Conservation (phyloP, 2,797 vertebrate genomes). For the Sarcoramphus papa region DNA sequence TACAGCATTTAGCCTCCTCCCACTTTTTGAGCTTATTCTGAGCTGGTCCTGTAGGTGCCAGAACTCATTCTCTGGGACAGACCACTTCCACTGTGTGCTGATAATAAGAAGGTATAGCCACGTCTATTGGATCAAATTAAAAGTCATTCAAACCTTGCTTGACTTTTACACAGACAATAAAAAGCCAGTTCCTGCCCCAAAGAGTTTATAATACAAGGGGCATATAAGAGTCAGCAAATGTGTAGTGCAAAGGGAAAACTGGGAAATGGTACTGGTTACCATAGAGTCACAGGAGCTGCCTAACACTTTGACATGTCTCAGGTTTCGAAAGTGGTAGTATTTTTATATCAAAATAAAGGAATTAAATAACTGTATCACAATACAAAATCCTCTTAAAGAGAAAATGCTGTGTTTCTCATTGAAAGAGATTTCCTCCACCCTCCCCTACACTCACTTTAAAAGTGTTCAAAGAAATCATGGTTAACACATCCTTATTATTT, state of each 20-base stretch:
- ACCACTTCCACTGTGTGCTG: background rate
- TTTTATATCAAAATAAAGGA: background rate
- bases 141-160: background rate
- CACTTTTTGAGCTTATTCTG: background rate
- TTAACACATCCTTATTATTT: background rate
- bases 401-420: background rate
- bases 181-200: background rate
- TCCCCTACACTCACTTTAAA: background rate
- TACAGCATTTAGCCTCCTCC: background rate
- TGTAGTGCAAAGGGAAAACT: background rate
- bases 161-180: background rate
- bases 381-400: background rate
- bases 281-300: background rate
- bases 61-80: background rate
- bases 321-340: background rate
- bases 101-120: background rate
- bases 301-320: background rate
- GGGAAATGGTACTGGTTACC: background rate
- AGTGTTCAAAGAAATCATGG: background rate
- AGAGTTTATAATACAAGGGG: background rate
- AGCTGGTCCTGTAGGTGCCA: background rate
- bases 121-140: rapidly evolving
- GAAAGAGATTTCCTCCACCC: background rate
- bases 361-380: background rate
- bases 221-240: rapidly evolving